Conservation (phyloP, 64 coral and sea anemone species). For the Stichodactyla mertensii region DNA sequence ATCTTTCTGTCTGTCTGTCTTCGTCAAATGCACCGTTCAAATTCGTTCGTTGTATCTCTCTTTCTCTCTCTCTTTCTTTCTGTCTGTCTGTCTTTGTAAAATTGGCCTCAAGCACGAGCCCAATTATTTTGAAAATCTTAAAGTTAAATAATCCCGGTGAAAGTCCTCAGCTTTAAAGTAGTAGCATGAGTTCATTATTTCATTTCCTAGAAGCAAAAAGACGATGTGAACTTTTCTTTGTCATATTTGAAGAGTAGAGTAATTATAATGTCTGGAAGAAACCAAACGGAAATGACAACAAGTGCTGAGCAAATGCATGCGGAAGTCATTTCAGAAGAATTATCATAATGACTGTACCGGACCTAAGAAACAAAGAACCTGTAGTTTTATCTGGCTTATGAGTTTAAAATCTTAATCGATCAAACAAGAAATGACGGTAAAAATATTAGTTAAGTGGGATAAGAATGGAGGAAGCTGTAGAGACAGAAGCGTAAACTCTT, state of each 20-base stretch:
- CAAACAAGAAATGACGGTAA: background rate
- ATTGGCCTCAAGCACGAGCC: too few relatives aligned
- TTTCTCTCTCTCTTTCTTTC: background rate
- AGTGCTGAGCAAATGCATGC: background rate
- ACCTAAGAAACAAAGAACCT: background rate
- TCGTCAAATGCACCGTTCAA: too few relatives aligned
- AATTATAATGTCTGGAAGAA: background rate
- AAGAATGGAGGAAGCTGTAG: background rate
- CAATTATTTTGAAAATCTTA: too few relatives aligned
- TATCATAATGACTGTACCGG: background rate
- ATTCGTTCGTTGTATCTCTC: background rate
- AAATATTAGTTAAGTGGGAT: background rate
- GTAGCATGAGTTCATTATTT: background rate
- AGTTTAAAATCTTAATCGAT: background rate
- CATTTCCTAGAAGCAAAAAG: background rate
- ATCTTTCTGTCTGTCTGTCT: background rate
- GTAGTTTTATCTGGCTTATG: background rate
- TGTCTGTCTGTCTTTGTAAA: background rate
- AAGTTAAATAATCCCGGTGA: too few relatives aligned
- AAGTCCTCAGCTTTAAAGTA: background rate
- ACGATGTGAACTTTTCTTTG: background rate
- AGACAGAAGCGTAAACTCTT: background rate
- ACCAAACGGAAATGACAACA: background rate
- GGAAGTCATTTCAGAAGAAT: background rate
- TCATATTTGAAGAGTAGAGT: background rate